phyloP scores from a whole-genome alignment of 2,113 vertebrate genomes.

The Tichodroma muraria region DNA sequence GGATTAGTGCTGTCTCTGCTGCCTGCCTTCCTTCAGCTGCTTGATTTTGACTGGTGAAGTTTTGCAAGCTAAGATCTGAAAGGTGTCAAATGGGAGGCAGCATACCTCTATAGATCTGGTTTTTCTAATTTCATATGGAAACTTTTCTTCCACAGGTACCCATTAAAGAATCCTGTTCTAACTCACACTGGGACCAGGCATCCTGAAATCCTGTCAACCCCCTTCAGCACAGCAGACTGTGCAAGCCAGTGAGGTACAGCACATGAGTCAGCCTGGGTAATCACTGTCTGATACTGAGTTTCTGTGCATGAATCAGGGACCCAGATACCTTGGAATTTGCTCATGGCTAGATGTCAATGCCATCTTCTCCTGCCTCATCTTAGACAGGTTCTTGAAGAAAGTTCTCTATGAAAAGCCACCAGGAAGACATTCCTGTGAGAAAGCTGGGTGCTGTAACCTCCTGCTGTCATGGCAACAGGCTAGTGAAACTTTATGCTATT shows the following conservation, averaged over 20 bases:
- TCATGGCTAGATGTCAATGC: not conserved
- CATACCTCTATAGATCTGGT: not conserved
- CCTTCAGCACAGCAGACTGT: not conserved
- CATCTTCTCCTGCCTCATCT: not conserved
- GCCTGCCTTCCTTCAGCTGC: not conserved
- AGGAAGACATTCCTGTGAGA: not conserved
- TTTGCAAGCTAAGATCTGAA: not conserved
- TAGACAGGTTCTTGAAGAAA: not conserved
- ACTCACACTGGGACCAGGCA: not conserved
- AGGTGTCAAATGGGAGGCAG: not conserved
- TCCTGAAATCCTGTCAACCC: not conserved
- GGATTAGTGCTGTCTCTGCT: not conserved
- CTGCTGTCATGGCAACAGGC: not conserved
- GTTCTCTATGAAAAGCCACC: not conserved
- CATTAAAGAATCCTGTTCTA: not conserved
- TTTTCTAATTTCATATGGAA: not conserved
- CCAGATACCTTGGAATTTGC: not conserved
- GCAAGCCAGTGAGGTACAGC: not conserved
- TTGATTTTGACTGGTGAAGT: not conserved
- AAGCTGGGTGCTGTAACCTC: not conserved
- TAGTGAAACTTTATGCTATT: not conserved
- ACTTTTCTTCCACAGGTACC: not conserved
- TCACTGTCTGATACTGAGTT: not conserved
- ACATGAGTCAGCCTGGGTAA: not conserved
- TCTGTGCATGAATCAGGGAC: not conserved